Percentiles rank a stretch among this genome's conserved stretches.
These are phyloP conservation scores for Gallinago jamesoni DNA, from an alignment of 2,113 vertebrate species.

Conservation along the genomic window DNA sequence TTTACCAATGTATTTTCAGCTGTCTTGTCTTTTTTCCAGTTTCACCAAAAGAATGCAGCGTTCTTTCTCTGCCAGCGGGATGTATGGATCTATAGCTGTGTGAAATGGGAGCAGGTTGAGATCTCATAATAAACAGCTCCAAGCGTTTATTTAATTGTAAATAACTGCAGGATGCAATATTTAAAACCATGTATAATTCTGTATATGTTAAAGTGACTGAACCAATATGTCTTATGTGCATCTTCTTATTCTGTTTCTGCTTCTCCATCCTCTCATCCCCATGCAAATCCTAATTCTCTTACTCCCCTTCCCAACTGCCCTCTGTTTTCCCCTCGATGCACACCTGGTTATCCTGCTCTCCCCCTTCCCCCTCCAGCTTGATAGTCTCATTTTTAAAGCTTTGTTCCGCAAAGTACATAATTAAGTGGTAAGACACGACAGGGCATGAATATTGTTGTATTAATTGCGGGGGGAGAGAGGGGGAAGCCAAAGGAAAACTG, in stretches of 20 bases:
- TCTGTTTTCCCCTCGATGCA: constrained; percentile 7
- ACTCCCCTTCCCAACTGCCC: neutral
- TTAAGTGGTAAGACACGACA: constrained; percentile 53
- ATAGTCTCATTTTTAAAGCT: constrained; percentile 59
- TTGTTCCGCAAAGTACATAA: constrained; percentile 49
- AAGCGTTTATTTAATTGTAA: neutral
- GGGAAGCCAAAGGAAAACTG: neutral
- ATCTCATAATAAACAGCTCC: neutral
- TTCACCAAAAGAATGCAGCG: neutral
- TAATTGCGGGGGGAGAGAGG: constrained; percentile 26
- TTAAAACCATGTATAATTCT: neutral
- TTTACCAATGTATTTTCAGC: neutral
- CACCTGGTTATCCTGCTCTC: constrained; percentile 49
- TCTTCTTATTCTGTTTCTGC: neutral
- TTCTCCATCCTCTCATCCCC: neutral
- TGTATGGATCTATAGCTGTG: neutral
- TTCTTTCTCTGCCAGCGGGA: neutral
- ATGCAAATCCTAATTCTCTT: neutral
- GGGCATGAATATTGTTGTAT: constrained; percentile 45
- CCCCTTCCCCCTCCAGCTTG: neutral
- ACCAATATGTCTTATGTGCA: neutral
- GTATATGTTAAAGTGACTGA: neutral
- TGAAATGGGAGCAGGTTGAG: neutral
- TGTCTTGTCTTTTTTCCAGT: neutral
- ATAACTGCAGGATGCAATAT: neutral